Evolutionary conservation across 2,888 invertebrate genomes (phyloP).

Genomic region (Aphidius colemani): DNA sequence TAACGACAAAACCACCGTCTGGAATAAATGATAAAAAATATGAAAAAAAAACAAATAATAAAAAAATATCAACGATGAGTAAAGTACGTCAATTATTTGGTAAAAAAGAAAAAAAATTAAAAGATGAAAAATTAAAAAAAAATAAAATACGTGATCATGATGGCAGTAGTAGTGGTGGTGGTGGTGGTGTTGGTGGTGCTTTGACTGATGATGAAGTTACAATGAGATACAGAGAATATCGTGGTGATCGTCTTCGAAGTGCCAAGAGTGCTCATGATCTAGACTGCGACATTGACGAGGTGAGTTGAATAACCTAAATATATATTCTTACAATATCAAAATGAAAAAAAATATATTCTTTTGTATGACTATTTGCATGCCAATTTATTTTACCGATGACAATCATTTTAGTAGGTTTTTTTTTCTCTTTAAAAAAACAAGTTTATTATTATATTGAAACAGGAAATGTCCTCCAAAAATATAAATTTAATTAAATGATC

Average conservation of each 20-base stretch:
- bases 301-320: constrained; percentile 35
- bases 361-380: too few species aligned
- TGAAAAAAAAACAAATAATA: constrained; percentile 52
- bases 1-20: constrained; percentile 52
- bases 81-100: constrained; percentile 78
- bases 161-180: constrained; percentile 43
- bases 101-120: constrained; percentile 72
- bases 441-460: too few species aligned
- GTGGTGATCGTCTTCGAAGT: constrained; percentile 54
- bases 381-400: too few species aligned
- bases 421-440: too few species aligned
- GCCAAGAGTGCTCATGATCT: constrained; percentile 55
- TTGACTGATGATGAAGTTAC: constrained; percentile 57
- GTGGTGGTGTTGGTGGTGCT: constrained; percentile 41
- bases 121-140: constrained; percentile 63
- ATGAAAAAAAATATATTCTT: too few species aligned
- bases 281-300: constrained; percentile 56
- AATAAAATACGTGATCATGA: constrained; percentile 39
- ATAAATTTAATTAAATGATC: too few species aligned
- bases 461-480: too few species aligned
- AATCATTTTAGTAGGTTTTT: too few species aligned
- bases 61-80: constrained; percentile 57
- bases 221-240: constrained; percentile 55
- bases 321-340: background rate
- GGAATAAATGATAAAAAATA: constrained; percentile 52